Evolutionary conservation across 2,888 invertebrate genomes (phyloP), one percentile per base, ranked within the genome.

Genomic region (Nymphalis urticae): DNA sequence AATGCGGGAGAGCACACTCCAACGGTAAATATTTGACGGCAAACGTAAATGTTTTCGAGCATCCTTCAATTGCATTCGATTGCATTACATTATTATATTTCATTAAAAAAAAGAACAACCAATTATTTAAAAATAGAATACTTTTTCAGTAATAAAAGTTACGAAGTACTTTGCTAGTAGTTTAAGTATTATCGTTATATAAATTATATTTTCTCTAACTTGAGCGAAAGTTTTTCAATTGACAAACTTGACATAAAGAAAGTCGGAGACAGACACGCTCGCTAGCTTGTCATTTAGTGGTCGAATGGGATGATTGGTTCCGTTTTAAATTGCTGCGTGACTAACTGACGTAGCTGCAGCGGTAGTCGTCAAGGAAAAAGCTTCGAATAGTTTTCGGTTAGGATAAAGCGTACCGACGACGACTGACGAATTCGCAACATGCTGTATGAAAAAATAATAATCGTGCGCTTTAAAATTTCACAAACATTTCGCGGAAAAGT

Each of bases 401-500:
- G 62, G 21, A 65, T 59, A 67, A 65, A 72, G 47, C 66, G 50
- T 48, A 62, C 66, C 64, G 69, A 54, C 68, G 62, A 21, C 58
- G 51, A 32, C 62, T 50, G 61, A 48, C 62, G 58, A 66, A 66
- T 60, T 68, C 62, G 62, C 59, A 50, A 36, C 56, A 56, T 24
- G 64, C 58, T 59, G 64, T 9, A 64, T 61, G 51, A 60, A 71
- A 62, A 68, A 53, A 62, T 32, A 27, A 21, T 32, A 32, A 56
- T 54, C 19, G 42, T 9, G 36, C 50, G 62, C 66, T 63, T 64
- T 62, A 48, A 71, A 71, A 63, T 51, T 66, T 50, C 50, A 61
- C 68, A 66, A 54, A 66, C 60, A 68, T 62, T 71, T 66, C 60
- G 42, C 32, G 42, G 68, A 59, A 65, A 68, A 63, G 69, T 71